Evolutionary conservation across 2,888 invertebrate species (phyloP).

Genomic region (Bedellia somnulentella): DNA sequence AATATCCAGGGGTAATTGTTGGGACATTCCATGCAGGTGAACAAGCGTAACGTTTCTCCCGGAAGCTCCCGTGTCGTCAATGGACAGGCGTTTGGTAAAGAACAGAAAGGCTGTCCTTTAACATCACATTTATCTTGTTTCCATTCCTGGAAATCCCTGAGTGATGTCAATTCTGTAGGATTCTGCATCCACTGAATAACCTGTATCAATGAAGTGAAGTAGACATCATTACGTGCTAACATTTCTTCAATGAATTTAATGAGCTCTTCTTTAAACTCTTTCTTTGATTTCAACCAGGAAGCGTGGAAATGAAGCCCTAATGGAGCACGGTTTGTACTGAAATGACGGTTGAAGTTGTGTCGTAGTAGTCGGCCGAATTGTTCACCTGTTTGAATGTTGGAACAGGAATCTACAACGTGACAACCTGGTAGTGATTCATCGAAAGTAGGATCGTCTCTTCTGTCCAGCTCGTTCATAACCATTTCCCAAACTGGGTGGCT

Average conservation of each 20-base stretch:
- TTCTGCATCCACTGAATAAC: conserved; percentile 97
- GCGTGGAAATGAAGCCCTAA: conserved; percentile 93
- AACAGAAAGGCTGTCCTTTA: conserved; percentile 91
- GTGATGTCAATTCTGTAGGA: conserved; percentile 82
- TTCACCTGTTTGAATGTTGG: conserved; percentile 88
- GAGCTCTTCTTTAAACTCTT: conserved; percentile 88
- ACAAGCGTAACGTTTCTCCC: conserved; percentile 87
- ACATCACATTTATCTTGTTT: conserved; percentile 91
- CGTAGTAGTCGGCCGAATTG: conserved; percentile 87
- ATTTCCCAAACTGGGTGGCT: conserved; percentile 96
- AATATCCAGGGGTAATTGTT: conserved; percentile 94
- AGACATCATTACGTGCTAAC: conserved; percentile 85
- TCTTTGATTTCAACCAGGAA: conserved; percentile 92
- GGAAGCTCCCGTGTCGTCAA: conserved; percentile 87
- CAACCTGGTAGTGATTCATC: conserved; percentile 93
- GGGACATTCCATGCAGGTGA: conserved; percentile 95
- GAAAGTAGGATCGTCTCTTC: conserved; percentile 90
- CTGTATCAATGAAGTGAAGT: conserved; percentile 88
- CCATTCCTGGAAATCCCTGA: conserved; percentile 93
- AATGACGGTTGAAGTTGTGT: conserved; percentile 94
- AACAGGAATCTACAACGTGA: conserved; percentile 93
- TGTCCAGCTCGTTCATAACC: conserved; percentile 93
- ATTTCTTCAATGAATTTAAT: conserved; percentile 93
- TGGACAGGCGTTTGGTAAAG: conserved; percentile 88
- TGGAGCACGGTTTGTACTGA: conserved; percentile 90